Evolutionary conservation across 2,797 vertebrate species (phyloP).

Genomic region (Muscicapa striata): DNA sequence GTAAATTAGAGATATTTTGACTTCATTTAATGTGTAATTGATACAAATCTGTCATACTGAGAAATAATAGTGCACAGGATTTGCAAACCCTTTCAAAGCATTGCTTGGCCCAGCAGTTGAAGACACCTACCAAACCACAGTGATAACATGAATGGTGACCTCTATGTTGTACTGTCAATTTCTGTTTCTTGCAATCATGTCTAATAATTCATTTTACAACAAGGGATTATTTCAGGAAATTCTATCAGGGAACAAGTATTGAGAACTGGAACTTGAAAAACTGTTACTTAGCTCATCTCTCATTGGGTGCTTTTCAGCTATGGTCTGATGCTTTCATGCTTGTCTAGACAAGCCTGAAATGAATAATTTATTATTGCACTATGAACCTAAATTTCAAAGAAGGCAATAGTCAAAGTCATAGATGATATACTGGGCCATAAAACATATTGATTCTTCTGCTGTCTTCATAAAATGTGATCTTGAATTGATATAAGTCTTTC

Average conservation of each 20-base stretch:
- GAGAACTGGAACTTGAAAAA: neutral
- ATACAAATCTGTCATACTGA: neutral
- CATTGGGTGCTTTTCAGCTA: neutral
- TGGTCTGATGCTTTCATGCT: neutral
- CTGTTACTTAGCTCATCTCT: neutral
- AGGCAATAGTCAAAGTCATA: conserved; percentile 36
- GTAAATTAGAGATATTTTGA: neutral
- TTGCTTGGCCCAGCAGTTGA: neutral
- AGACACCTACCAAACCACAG: neutral
- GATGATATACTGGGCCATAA: conserved; percentile 60
- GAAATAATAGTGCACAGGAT: neutral
- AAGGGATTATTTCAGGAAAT: neutral
- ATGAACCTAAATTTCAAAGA: conserved; percentile 16
- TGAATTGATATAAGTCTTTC: conserved; percentile 6
- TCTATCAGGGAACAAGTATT: neutral
- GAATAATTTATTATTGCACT: conserved; percentile 40
- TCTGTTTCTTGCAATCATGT: neutral
- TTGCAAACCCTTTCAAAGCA: neutral
- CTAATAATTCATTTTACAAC: neutral
- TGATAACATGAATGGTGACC: neutral
- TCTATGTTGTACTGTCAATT: neutral
- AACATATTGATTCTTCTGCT: conserved; percentile 26
- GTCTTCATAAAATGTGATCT: conserved; percentile 53
- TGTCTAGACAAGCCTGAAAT: conserved; percentile 12
- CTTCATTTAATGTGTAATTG: neutral